A percentile compares a stretch with the other conserved stretches of the same genome.
Conservation (phyloP, 2,888 invertebrate species). For the Agrotis clavis region DNA sequence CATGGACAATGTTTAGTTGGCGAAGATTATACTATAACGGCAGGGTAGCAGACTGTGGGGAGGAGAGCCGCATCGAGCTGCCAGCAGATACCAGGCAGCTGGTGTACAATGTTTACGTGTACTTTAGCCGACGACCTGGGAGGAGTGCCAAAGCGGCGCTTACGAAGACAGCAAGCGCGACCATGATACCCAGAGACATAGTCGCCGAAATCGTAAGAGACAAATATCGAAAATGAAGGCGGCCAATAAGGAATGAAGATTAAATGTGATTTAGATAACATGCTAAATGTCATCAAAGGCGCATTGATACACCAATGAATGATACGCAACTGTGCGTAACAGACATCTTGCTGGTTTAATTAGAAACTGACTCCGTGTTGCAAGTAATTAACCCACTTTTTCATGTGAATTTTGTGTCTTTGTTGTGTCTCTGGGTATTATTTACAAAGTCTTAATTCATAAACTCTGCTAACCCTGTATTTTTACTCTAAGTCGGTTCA, state of each 20-base stretch:
- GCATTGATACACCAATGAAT: conserved; percentile 26
- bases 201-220: conserved; percentile 87
- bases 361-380: conserved; percentile 45
- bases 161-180: conserved; percentile 86
- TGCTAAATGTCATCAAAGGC: conserved; percentile 21
- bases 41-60: conserved; percentile 76
- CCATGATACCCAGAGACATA: conserved; percentile 87
- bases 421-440: conserved; percentile 42
- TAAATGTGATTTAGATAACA: conserved; percentile 29
- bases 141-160: conserved; percentile 84
- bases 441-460: conserved; percentile 23
- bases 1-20: conserved; percentile 91
- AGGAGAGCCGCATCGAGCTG: conserved; percentile 81
- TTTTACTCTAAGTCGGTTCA: conserved; percentile 16
- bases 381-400: conserved; percentile 60
- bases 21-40: conserved; percentile 85
- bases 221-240: conserved; percentile 75
- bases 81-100: conserved; percentile 88
- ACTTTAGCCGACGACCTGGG: conserved; percentile 86
- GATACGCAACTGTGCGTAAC: conserved; percentile 24
- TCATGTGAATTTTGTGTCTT: conserved; percentile 53
- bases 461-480: conserved; percentile 22
- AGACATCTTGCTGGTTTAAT: conserved; percentile 41
- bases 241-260: conserved; percentile 14
- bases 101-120: conserved; percentile 88